A percentile compares a stretch with the other conserved stretches of the same genome.
Conservation (phyloP, 2,888 invertebrate genomes). For the Orthonevra nobilis region DNA sequence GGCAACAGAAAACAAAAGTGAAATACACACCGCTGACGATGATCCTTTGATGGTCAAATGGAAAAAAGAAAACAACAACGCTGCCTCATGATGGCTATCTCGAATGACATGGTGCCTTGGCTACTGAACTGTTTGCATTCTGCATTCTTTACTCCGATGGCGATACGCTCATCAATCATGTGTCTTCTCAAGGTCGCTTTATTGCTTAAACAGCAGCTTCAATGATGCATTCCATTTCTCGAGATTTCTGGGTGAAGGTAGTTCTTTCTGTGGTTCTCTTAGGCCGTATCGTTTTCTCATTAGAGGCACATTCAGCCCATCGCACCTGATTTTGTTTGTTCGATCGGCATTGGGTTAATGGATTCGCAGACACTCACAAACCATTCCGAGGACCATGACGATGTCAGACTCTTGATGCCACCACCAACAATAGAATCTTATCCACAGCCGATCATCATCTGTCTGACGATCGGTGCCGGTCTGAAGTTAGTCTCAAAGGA, state of each 20-base stretch:
- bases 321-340: conserved; percentile 28
- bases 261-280: conserved; percentile 38
- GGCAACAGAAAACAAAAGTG: conserved; percentile 59
- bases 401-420: conserved; percentile 4
- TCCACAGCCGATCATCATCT: conserved; percentile 20
- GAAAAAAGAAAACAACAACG: neutral
- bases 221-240: conserved; percentile 38
- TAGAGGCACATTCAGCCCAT: conserved; percentile 8
- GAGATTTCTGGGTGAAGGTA: conserved; percentile 63
- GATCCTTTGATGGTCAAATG: conserved; percentile 25
- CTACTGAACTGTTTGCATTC: conserved; percentile 58
- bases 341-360: conserved; percentile 69
- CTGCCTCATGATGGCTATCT: conserved; percentile 40
- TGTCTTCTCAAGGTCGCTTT: conserved; percentile 55
- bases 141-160: no score
- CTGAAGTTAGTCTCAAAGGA: conserved; percentile 5
- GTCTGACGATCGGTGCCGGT: conserved; percentile 17
- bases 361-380: conserved; percentile 52
- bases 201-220: no score
- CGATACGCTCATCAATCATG: conserved; percentile 59
- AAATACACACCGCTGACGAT: conserved; percentile 55
- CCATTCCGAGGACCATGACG: conserved; percentile 36
- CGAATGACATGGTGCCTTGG: conserved; percentile 49
- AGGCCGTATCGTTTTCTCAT: conserved; percentile 46
- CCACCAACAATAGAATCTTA: conserved; percentile 19